These are phyloP conservation scores for Mus musculus DNA, from an alignment of 2,113 vertebrate species.

Conservation along the genomic window GRCm39 chr5:75206501-75207000, in stretches of 20 bases:
- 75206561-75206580: not conserved
- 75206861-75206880: not conserved
- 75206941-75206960: not conserved
- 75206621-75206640: no score
- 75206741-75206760: not conserved
- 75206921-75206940: not conserved
- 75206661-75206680: not conserved
- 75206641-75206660: not conserved
- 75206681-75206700: not conserved
- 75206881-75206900: not conserved
- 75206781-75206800: conserved; percentile 23
- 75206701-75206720: not conserved
- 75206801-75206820: not conserved
- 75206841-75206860: conserved; percentile 4
- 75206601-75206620: not conserved
- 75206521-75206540: conserved; percentile 2
- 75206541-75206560: not conserved
- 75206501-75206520: not conserved
- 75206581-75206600: not conserved
- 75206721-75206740: not conserved
- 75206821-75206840: not conserved
- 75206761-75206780: not conserved
- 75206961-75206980: not conserved
- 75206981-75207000: not conserved
- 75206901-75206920: not conserved